Evolutionary conservation across 2,888 invertebrate genomes (phyloP), one percentile per base, ranked within the genome.

Genomic region (Amphipoea lucens): DNA sequence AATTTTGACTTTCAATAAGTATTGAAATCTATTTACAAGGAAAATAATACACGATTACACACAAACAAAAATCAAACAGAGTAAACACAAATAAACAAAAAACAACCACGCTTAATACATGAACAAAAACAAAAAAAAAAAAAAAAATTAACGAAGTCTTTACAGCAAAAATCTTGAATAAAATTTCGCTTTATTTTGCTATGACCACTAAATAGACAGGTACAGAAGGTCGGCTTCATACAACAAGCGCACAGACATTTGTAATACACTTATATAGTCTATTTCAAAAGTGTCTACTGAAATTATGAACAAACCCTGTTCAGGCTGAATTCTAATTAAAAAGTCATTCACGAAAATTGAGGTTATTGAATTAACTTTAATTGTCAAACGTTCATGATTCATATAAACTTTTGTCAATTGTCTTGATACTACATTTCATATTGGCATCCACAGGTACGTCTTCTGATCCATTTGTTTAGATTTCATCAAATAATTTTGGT

Each of bases 101-200:
- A 66, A 66, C 36, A n/a, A 74, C 7, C 9, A 14, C 36, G 23
- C 6, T 83, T 72, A 51, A 57, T 42, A 63, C 23, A n/a, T 45
- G 45, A 63, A 74, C 17, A 68, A 71, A 68, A 74, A 60, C 9
- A 9, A 40, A 67, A 75, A 9, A 40, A 67, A 9, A 40, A 67
- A 82, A 75, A 40, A 60, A 54, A 45, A 60, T 68, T 71, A 72
- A 78, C 51, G 57, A 77, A 86, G 29, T 66, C n/a, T 79, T 68
- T 54, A 66, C 11, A 69, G 42, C 48, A 69, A 76, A 75, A 75
- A 54, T 66, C 68, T 60, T 29, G 68, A 62, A 48, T 57, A 62
- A 75, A 79, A 74, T 48, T 72, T 76, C 5, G 14, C 67, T 76
- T 71, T 68, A 81, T 77, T 75, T 7, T 17, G n/a, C 20, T 23